Evolutionary conservation across 2,113 vertebrate species (phyloP).

Genomic region (Trematocara unimaculatum): DNA sequence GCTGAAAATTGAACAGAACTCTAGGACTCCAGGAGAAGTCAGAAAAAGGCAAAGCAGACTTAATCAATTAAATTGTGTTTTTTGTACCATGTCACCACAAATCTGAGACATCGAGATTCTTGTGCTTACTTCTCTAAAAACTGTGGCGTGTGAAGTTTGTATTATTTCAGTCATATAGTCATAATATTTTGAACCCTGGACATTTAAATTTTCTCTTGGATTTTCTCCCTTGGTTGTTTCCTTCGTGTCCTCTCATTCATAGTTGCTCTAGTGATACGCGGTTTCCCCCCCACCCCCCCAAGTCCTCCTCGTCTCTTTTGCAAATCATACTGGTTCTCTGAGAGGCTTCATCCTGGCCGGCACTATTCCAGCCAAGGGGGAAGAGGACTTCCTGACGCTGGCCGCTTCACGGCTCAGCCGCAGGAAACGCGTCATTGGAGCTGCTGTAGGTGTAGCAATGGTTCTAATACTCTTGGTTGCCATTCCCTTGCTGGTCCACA

Average conservation of each 20-base stretch:
- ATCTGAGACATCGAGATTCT: not conserved
- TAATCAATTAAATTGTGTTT: not conserved
- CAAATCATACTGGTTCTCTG: slow-evolving; percentile 10
- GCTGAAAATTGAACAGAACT: slow-evolving; percentile 6
- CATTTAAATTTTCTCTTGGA: not conserved
- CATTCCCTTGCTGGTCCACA: slow-evolving; percentile 92
- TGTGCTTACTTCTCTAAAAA: not conserved
- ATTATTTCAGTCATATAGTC: not conserved
- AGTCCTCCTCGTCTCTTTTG: not conserved
- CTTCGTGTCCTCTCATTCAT: not conserved
- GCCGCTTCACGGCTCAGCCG: slow-evolving; percentile 89
- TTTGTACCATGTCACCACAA: not conserved
- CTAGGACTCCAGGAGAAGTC: not conserved
- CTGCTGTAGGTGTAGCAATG: slow-evolving; percentile 91
- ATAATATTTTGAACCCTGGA: not conserved
- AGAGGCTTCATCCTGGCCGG: slow-evolving; percentile 69
- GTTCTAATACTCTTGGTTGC: slow-evolving; percentile 89
- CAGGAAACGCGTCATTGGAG: slow-evolving; percentile 89
- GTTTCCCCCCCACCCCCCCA: accelerated
- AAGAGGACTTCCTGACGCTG: slow-evolving; percentile 92
- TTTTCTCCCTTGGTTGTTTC: slow-evolving; percentile 10
- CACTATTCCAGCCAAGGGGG: slow-evolving; percentile 90
- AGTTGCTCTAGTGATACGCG: not conserved
- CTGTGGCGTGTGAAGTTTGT: not conserved
- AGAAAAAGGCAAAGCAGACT: not conserved